Evolutionary conservation across 35 echinoderm and acorn worm species (phyloP).

Genomic region (Apostichopus japonicus): DNA sequence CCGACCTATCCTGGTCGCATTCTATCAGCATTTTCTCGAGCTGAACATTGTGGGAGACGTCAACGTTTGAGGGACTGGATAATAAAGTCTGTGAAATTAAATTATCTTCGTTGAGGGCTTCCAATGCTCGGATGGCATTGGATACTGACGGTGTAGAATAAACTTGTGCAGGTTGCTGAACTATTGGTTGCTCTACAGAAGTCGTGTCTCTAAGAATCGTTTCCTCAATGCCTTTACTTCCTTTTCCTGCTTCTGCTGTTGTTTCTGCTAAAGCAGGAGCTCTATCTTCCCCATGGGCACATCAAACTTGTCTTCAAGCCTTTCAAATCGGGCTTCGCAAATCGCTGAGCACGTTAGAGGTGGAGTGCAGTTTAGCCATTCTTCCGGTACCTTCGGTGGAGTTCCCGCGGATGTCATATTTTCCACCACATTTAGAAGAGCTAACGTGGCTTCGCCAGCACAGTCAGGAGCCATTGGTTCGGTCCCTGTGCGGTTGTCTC

Average conservation of each 20-base stretch:
- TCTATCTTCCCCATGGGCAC: not conserved
- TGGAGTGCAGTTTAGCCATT: not conserved
- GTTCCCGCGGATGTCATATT: too few species aligned
- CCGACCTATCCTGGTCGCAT: too few species aligned
- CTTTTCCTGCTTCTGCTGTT: not conserved
- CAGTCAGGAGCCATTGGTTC: too few species aligned
- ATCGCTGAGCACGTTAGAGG: not conserved
- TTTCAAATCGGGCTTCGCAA: not conserved
- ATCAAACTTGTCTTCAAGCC: not conserved
- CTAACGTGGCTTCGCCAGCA: not conserved
- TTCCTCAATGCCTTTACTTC: not conserved
- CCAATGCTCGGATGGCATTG: not conserved
- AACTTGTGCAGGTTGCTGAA: not conserved
- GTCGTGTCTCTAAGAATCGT: not conserved
- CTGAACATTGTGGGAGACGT: not conserved
- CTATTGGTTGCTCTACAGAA: not conserved
- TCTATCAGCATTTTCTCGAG: too few species aligned
- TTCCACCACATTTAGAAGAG: not conserved
- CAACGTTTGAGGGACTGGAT: too few species aligned
- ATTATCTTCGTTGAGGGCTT: not conserved
- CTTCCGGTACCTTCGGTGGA: not conserved
- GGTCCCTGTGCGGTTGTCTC: not conserved
- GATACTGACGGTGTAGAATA: not conserved
- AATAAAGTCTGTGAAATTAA: too few species aligned
- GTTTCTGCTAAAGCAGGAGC: not conserved